Evolutionary conservation across 2,888 invertebrate genomes (phyloP), one percentile per base, ranked within the genome.

Genomic region (Acanthopleura granulata): DNA sequence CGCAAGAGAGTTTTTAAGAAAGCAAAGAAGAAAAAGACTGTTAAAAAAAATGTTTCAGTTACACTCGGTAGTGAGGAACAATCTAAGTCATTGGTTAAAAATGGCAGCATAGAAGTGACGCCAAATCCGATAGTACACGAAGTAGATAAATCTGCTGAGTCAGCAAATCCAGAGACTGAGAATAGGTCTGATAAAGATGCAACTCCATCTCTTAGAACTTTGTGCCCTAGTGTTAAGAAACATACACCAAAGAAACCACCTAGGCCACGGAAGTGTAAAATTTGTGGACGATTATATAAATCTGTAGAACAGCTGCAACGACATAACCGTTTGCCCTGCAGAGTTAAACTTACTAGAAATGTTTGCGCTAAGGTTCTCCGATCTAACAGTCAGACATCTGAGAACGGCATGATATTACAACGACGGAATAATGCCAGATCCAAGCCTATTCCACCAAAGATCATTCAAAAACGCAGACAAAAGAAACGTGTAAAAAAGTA

Each of bases 351-450:
- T 18, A 66, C 66, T 25, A 18, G 66, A 66, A 66, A 27, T 22
- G 29, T 66, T 27, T 66, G 66, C 25, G 29, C 66, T 27, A 66
- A 66, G 29, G 66, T 66, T 22, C 29, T 66, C 15, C 18, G 66
- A 27, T 66, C 66, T 27, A 66, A 27, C 18, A 66, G 66, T 25
- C 57, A 57, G 57, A 57, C 18, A 6, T 66, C 29, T 27, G 66
- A 66, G 15, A 66, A 66, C 25, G 25, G 66, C 6, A 16, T 66
- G 15, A 40, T 40, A 40, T 40, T 40, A 40, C 29, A 22, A 6
- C 18, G 66, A 66, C 9, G 25, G 29, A 66, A 22, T 66, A 66
- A 27, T 27, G 16, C 66, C 25, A 25, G 66, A 22, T 15, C 18
- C 6, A 66, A 66, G 25, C 66, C 22, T 3, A 25, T 18, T 16